phyloP scores from a whole-genome alignment of 2,888 invertebrate genomes.

The Lissocephala sabroskyi region DNA sequence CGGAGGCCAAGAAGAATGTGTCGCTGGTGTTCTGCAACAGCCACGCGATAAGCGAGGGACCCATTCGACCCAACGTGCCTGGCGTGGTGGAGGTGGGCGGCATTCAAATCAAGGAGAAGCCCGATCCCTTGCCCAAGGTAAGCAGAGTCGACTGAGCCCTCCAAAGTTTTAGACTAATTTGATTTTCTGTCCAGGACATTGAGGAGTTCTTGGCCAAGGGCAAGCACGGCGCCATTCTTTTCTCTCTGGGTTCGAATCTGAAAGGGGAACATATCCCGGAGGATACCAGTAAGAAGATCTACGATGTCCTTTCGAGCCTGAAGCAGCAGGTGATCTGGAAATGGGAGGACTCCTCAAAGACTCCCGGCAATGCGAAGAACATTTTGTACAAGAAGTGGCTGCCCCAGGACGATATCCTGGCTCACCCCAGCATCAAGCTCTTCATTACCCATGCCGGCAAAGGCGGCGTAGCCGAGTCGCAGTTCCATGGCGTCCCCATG shows the following conservation, averaged over 20 bases:
- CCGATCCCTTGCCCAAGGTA: conserved; percentile 63
- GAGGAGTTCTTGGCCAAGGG: conserved; percentile 65
- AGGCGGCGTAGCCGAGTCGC: conserved; percentile 78
- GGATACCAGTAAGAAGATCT: conserved; percentile 74
- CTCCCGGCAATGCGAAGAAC: conserved; percentile 71
- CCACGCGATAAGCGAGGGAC: conserved; percentile 65
- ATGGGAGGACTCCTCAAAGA: conserved; percentile 76
- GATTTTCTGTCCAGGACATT: conserved; percentile 67
- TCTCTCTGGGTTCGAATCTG: conserved; percentile 73
- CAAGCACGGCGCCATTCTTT: conserved; percentile 72
- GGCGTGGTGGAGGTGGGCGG: conserved; percentile 68
- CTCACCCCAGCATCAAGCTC: conserved; percentile 75
- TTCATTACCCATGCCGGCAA: conserved; percentile 81
- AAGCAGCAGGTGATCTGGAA: conserved; percentile 81
- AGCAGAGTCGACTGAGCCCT: background rate
- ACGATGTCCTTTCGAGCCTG: conserved; percentile 75
- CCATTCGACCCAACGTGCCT: conserved; percentile 66
- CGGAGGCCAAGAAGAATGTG: conserved; percentile 56
- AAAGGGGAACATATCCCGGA: conserved; percentile 71
- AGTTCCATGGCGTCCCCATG: conserved; percentile 76
- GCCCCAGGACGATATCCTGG: conserved; percentile 80
- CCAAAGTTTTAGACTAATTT: no score
- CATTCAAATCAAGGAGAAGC: conserved; percentile 66
- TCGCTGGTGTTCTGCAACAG: conserved; percentile 63
- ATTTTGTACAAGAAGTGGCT: conserved; percentile 76